Evolutionary conservation across 2,888 invertebrate genomes (phyloP).

Genomic region (Ramazzottius varieornatus): DNA sequence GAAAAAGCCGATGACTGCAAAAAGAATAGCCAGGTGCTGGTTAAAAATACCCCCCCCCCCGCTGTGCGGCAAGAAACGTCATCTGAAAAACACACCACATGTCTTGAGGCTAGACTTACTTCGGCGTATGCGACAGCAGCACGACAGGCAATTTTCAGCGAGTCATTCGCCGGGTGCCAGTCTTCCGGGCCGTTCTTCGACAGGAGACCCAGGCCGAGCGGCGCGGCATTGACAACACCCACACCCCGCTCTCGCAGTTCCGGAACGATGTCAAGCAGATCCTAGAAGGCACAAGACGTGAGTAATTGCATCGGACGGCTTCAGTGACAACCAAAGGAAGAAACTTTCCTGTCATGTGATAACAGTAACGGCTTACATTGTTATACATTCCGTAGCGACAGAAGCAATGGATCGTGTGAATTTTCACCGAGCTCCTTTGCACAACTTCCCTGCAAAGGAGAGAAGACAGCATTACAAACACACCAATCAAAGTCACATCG

Average conservation of each 20-base stretch:
- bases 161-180: slow-evolving; percentile 17
- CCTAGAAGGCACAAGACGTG: too few species aligned
- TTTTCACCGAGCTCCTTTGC: slow-evolving; percentile 16
- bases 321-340: too few species aligned
- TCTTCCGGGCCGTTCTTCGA: slow-evolving; percentile 19
- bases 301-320: too few species aligned
- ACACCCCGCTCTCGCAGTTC: slow-evolving; percentile 15
- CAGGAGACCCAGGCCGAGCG: slow-evolving; percentile 23
- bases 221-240: slow-evolving; percentile 22
- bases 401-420: slow-evolving; percentile 23
- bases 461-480: not conserved
- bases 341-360: too few species aligned
- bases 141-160: slow-evolving; percentile 15
- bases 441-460: not conserved
- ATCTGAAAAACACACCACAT: too few species aligned
- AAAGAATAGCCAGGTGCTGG: too few species aligned
- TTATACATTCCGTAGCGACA: slow-evolving; percentile 19
- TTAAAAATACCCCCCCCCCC: too few species aligned
- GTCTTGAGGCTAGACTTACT: slow-evolving; percentile 10
- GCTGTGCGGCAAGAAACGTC: too few species aligned
- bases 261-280: not conserved
- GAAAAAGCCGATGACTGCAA: not conserved
- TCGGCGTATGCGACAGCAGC: slow-evolving; percentile 14
- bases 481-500: too few species aligned
- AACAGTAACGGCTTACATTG: too few species aligned